Base-by-base conservation (phyloP, 1,140 invertebrate genomes). In the Venustaconcha ellipsiformis region DNA sequence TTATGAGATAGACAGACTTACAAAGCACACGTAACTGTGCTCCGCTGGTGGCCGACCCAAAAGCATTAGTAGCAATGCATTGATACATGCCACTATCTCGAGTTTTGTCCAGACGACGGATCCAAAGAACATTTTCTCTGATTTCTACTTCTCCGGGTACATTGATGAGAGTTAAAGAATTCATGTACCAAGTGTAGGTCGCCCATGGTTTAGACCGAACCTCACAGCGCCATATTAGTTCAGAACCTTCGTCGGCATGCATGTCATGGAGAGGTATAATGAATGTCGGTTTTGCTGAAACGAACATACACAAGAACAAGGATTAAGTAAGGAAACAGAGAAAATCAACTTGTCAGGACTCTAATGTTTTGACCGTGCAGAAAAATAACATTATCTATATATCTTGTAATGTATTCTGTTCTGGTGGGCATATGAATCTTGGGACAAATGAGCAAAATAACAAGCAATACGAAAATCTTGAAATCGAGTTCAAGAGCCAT, bases 11-110 rank as follows among this genome's bases (percentile, higher is more conserved):
- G 11, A 0, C 0, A 57, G 56, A 82, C 85, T 75, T 76, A 87
- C 83, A 80, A 57, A 90, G 74, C 12, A 99, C 95, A 86, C 96
- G 91, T 5, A 99, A 90, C 84, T 99, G 96, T 1, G 94, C 97
- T 14, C 96, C 96, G 0, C 96, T 96, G 88, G 95, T 97, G 55
- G 92, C 93, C 0, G 94, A 93, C 84, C 96, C 97, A 12, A 98
- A 91, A 70, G 96, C 94, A 92, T 99, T 99, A 76, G 91, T 93
- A 1, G 97, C 97, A 84, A 93, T 92, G 89, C 98, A 99, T 84
- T 99, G 97, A 89, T 96, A 99, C 95, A 98, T 98, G 18, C 95
- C 97, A 74, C 94, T 93, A 91, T 99, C 97, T 30, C 88, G 81
- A 26, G 62, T 18, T 6, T 74, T 58, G 14, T 84, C 67, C 1